Conservation (phyloP, 2,888 invertebrate genomes). For the Anthoptus insignis region DNA sequence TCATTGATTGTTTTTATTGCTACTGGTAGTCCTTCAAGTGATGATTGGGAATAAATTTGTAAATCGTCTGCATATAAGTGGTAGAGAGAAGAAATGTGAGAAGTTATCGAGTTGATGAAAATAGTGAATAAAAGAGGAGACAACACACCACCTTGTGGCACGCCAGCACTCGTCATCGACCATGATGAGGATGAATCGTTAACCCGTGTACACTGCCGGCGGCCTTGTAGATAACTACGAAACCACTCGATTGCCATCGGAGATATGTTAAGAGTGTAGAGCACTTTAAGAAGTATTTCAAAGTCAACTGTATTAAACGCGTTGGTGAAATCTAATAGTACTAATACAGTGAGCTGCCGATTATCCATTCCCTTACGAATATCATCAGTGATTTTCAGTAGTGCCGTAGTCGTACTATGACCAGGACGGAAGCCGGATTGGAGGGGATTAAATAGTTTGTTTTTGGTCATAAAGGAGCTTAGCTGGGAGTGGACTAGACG, state of each 20-base stretch:
- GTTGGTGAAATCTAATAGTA: constrained; percentile 7
- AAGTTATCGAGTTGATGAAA: background rate
- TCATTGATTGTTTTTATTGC: no score
- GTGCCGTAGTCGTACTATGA: constrained; percentile 8
- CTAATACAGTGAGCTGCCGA: background rate
- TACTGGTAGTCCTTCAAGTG: no score
- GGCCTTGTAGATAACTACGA: constrained; percentile 9
- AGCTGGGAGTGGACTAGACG: background rate
- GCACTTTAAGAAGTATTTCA: background rate
- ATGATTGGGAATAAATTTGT: background rate
- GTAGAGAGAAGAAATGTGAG: background rate
- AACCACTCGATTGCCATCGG: background rate
- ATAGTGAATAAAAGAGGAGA: background rate
- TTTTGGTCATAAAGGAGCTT: background rate
- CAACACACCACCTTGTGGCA: background rate
- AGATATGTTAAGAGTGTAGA: background rate
- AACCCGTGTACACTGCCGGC: background rate
- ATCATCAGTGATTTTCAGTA: background rate
- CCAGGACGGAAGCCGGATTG: constrained; percentile 16
- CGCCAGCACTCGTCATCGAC: background rate
- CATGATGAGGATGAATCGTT: background rate
- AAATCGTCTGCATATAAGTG: background rate
- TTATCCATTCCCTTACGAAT: constrained; percentile 2
- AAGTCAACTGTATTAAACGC: constrained; percentile 16
- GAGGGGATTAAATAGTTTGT: background rate